Base-by-base conservation (phyloP, 2,888 invertebrate species). In the Ophion ellenae region DNA sequence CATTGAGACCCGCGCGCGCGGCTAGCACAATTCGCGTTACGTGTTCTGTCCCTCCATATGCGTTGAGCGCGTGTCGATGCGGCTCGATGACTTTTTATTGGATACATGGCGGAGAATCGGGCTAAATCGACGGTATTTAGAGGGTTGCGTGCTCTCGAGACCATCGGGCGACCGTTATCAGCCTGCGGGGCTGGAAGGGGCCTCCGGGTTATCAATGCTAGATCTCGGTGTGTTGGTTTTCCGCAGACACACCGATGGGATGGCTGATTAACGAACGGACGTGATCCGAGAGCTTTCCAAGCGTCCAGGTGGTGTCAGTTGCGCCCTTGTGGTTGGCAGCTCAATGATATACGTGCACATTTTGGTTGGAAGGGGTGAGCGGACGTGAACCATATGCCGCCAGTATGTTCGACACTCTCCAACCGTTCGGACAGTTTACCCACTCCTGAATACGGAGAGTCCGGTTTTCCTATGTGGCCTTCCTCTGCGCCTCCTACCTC, bases 341-440 rank as follows among this genome's bases (percentile, higher is more conserved):
- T 47, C 20, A 63, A 24, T 59, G 40, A 67, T 67, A 17, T 57
- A 59, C 47, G 57, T n/a, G 67, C n/a, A 45, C 66, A 20, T 40
- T 61, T 71, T 64, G 69, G 84, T 83, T 87, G 73, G 86, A 88
- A 88, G 84, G 87, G 63, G 76, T 57, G 80, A 73, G 77, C 78
- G 83, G 85, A 85, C 86, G 86, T 84, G 66, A 82, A 90, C 91
- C 92, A 91, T 92, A 92, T 91, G 91, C 91, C 89, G 90, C 90
- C 91, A 90, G 91, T 91, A 91, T 92, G 92, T 92, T 90, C 89
- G 89, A 91, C 90, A 91, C 89, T 91, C 92, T 90, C 92, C 91
- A 91, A 89, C 89, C 89, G 89, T 79, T 40, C 69, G 89, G 89
- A 90, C 91, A 90, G 91, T 90, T 88, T 89, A 91, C 80, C 83